Conservation (phyloP, 2,888 invertebrate genomes). For the Lochmaea crataegi region DNA sequence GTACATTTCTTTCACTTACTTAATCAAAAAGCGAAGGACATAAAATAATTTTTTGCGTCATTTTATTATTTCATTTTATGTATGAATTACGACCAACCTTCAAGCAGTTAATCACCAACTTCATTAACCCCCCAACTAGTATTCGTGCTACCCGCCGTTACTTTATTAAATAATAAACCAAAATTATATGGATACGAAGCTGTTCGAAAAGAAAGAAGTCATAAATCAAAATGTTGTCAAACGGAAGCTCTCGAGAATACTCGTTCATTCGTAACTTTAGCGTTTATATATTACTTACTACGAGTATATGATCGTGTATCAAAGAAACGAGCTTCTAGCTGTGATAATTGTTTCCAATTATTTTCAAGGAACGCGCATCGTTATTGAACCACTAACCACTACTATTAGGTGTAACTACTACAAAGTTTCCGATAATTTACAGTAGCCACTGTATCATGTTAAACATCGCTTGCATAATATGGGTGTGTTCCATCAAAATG, state of each 20-base stretch:
- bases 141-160: background rate
- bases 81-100: background rate
- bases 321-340: conserved; percentile 12
- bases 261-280: background rate
- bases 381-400: conserved; percentile 8
- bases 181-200: background rate
- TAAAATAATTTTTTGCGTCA: no score
- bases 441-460: background rate
- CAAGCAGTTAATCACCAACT: background rate
- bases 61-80: no score
- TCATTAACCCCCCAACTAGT: background rate
- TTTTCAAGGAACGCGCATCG: background rate
- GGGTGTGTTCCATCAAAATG: background rate
- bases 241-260: background rate
- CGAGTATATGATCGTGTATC: background rate
- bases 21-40: no score
- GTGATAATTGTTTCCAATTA: conserved; percentile 16
- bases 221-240: conserved; percentile 14
- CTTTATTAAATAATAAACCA: background rate
- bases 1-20: no score
- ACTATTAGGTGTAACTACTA: conserved; percentile 6
- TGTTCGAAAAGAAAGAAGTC: background rate
- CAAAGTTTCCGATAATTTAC: conserved; percentile 2
- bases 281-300: no score
- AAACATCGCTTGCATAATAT: background rate